phyloP scores from a whole-genome alignment of 30 jellyfish, hydroid and myxozoan genomes.

The Chironex yamaguchii region DNA sequence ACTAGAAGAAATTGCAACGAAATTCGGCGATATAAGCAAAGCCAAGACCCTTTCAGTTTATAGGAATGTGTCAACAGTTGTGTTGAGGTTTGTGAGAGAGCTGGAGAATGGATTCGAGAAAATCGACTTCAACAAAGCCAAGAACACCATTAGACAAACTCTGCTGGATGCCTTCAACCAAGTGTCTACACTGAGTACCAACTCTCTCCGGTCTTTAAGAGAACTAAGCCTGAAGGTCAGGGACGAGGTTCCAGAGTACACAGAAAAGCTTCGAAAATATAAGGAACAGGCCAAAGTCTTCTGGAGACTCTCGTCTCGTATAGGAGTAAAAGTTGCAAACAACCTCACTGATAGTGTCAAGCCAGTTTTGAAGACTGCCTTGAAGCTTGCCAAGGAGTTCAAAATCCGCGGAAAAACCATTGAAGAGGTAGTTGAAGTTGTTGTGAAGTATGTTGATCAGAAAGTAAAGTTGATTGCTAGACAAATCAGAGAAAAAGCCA shows the following conservation, averaged over 20 bases:
- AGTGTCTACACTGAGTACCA: slow-evolving; percentile 7
- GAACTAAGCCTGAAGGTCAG: slow-evolving; percentile 45
- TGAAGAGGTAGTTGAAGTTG: slow-evolving; percentile 60
- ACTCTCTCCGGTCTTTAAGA: slow-evolving; percentile 45
- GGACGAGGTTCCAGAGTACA: slow-evolving; percentile 32
- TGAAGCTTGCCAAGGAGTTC: slow-evolving; percentile 87
- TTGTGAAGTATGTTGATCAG: slow-evolving; percentile 11
- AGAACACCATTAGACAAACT: neutral
- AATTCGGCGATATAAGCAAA: neutral
- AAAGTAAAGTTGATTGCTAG: slow-evolving; percentile 23
- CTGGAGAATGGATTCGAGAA: slow-evolving; percentile 72
- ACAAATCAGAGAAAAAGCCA: neutral
- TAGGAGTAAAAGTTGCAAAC: slow-evolving; percentile 49
- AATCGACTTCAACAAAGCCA: slow-evolving; percentile 64
- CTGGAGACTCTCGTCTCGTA: slow-evolving; percentile 16
- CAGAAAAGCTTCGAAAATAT: slow-evolving; percentile 17
- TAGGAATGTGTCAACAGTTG: neutral
- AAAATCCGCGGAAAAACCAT: slow-evolving; percentile 87
- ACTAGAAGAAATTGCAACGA: slow-evolving; percentile 10
- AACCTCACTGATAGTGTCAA: slow-evolving; percentile 79
- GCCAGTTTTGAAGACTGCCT: slow-evolving; percentile 87
- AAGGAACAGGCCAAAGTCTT: slow-evolving; percentile 18
- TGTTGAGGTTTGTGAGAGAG: slow-evolving; percentile 59
- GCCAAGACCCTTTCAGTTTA: no score
- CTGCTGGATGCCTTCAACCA: slow-evolving; percentile 33